Conservation (phyloP, 2,797 vertebrate species). For the Phoeniculus purpureus region DNA sequence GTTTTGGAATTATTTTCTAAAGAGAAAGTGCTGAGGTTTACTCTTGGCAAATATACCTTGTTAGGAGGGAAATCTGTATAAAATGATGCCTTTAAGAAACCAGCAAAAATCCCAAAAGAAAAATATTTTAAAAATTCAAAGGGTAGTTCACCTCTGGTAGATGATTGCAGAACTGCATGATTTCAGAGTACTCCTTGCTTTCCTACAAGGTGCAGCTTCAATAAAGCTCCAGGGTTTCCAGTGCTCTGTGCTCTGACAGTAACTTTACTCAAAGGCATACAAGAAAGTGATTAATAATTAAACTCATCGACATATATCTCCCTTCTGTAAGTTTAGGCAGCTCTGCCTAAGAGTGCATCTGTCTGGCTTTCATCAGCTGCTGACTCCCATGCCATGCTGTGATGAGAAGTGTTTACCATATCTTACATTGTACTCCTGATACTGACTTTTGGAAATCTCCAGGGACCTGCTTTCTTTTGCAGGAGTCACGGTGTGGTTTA, state of each 20-base stretch:
- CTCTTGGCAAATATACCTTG: not conserved
- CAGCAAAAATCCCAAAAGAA: not conserved
- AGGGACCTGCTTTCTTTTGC: conserved; percentile 4
- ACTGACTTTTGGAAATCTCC: conserved; percentile 8
- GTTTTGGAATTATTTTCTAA: not conserved
- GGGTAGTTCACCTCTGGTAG: not conserved
- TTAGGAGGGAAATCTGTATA: not conserved
- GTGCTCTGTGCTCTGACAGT: not conserved
- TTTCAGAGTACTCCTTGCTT: not conserved
- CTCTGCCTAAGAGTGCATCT: not conserved
- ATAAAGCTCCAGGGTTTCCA: not conserved
- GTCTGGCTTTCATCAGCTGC: conserved; percentile 23
- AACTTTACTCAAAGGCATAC: not conserved
- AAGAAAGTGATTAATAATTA: conserved; percentile 31
- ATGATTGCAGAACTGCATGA: not conserved
- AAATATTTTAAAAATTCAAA: not conserved
- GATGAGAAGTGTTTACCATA: conserved; percentile 7
- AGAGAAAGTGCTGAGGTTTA: not conserved
- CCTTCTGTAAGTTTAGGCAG: conserved; percentile 15
- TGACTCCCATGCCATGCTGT: conserved; percentile 5
- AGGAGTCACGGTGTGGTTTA: not conserved
- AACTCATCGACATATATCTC: not conserved
- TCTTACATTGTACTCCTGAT: not conserved
- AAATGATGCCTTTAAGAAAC: not conserved
- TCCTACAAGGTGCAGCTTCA: not conserved